These are phyloP conservation scores for Cydia splendana DNA, from an alignment of 1,140 invertebrate species.

Conservation along the genomic window DNA sequence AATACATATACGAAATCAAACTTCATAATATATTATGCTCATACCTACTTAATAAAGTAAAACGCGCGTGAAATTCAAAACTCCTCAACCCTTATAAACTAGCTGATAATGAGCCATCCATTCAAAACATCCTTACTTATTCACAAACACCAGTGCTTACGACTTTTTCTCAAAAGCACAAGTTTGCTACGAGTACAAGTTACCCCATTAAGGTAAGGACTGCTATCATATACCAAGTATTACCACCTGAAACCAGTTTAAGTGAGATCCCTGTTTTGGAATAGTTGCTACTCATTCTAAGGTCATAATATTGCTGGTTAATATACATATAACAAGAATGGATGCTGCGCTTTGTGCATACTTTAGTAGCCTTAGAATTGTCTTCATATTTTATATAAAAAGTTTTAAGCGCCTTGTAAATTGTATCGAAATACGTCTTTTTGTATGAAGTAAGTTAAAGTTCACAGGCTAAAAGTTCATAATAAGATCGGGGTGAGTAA, in stretches of 20 bases:
- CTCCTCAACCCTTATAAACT: background rate
- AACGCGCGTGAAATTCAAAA: background rate
- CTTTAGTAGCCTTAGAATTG: slow-evolving; percentile 8
- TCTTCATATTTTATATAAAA: background rate
- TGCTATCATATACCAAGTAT: background rate
- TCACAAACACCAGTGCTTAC: background rate
- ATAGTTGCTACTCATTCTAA: background rate
- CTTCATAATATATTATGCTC: too few species aligned
- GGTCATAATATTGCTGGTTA: background rate
- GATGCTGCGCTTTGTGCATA: slow-evolving; percentile 22
- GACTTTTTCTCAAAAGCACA: background rate
- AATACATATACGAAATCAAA: too few species aligned
- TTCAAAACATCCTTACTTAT: background rate
- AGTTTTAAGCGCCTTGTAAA: background rate
- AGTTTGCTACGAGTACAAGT: background rate
- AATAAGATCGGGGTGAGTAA: background rate
- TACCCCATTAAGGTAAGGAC: slow-evolving; percentile 10
- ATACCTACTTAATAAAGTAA: too few species aligned
- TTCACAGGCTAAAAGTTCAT: background rate
- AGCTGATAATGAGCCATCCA: background rate
- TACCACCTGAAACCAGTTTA: background rate
- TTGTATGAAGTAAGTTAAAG: background rate
- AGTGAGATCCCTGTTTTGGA: background rate
- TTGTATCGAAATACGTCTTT: background rate
- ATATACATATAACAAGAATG: too few species aligned